Evolutionary conservation across 2,888 invertebrate genomes (phyloP).

Genomic region (Coelinius sp.): DNA sequence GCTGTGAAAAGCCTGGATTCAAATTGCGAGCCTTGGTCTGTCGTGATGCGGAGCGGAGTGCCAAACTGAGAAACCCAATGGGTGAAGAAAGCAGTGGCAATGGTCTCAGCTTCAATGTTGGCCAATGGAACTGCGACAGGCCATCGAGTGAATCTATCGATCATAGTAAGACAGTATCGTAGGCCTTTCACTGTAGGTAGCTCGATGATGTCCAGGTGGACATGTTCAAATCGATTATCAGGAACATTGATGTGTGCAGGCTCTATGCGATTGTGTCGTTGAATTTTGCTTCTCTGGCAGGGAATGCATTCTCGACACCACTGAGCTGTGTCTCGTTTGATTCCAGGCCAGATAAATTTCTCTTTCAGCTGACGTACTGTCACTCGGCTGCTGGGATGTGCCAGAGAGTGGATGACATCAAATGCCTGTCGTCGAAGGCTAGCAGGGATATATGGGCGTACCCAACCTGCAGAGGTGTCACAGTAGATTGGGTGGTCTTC

Average conservation of each 20-base stretch:
- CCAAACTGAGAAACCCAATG: too few relatives aligned
- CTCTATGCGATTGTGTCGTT: conserved; percentile 49
- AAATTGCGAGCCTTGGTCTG: too few relatives aligned
- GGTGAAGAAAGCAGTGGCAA: too few relatives aligned
- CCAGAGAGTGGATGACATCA: conserved; percentile 38
- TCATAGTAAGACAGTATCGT: too few relatives aligned
- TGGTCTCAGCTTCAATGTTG: too few relatives aligned
- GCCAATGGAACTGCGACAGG: too few relatives aligned
- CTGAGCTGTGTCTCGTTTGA: conserved; percentile 50
- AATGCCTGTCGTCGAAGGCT: conserved; percentile 41
- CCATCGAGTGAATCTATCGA: too few relatives aligned
- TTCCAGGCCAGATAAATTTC: conserved; percentile 53
- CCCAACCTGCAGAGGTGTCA: conserved; percentile 31
- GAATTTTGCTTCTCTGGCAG: conserved; percentile 59
- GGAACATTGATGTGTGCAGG: conserved; percentile 5
- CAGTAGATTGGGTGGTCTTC: conserved; percentile 36
- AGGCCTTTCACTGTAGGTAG: too few relatives aligned
- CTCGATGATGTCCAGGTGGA: conserved; percentile 33
- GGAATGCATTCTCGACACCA: conserved; percentile 55
- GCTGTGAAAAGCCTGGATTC: too few relatives aligned
- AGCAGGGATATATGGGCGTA: conserved; percentile 47
- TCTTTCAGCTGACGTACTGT: conserved; percentile 46
- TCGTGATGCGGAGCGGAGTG: too few relatives aligned
- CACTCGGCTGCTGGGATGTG: conserved; percentile 45
- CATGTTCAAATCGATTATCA: conserved; percentile 11